phyloP scores from a whole-genome alignment of 2,797 vertebrate species.

The Alosa sapidissima region DNA sequence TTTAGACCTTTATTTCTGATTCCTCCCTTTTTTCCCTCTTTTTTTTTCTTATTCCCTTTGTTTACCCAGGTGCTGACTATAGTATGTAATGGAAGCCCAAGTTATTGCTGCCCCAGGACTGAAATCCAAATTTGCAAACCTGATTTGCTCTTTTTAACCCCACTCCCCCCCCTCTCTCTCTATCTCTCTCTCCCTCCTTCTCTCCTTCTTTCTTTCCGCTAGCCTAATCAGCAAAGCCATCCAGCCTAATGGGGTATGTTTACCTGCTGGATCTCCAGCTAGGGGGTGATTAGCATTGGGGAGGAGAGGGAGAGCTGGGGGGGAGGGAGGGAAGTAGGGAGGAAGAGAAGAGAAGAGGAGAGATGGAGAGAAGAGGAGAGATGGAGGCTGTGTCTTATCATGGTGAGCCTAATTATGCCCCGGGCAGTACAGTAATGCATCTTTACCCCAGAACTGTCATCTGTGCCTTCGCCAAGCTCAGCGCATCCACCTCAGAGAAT shows the following conservation, averaged over 20 bases:
- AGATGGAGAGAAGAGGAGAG: slow-evolving; percentile 44
- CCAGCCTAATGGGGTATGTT: not conserved
- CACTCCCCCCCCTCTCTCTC: not conserved
- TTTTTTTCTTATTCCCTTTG: not conserved
- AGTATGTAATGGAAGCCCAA: slow-evolving; percentile 24
- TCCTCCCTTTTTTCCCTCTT: not conserved
- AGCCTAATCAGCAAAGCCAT: not conserved
- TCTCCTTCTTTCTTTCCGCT: not conserved
- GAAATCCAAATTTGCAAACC: slow-evolving; percentile 8
- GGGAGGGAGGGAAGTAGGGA: slow-evolving; percentile 38
- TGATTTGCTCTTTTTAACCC: slow-evolving; percentile 13
- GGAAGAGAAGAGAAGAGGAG: not conserved
- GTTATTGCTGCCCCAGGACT: slow-evolving; percentile 34
- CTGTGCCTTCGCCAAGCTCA: slow-evolving; percentile 35
- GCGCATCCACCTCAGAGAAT: slow-evolving; percentile 43
- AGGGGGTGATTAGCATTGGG: not conserved
- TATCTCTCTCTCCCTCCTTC: not conserved
- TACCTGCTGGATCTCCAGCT: slow-evolving; percentile 1
- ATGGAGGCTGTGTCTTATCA: slow-evolving; percentile 44
- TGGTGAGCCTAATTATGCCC: slow-evolving; percentile 51
- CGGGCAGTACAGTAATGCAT: slow-evolving; percentile 51
- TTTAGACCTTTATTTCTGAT: slow-evolving; percentile 59
- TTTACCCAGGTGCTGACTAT: slow-evolving; percentile 12
- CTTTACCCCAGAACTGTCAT: slow-evolving; percentile 58
- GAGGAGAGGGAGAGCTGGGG: slow-evolving; percentile 38